phyloP scores from a whole-genome alignment of 2,113 vertebrate species.

The Trochalopteron elliotii region DNA sequence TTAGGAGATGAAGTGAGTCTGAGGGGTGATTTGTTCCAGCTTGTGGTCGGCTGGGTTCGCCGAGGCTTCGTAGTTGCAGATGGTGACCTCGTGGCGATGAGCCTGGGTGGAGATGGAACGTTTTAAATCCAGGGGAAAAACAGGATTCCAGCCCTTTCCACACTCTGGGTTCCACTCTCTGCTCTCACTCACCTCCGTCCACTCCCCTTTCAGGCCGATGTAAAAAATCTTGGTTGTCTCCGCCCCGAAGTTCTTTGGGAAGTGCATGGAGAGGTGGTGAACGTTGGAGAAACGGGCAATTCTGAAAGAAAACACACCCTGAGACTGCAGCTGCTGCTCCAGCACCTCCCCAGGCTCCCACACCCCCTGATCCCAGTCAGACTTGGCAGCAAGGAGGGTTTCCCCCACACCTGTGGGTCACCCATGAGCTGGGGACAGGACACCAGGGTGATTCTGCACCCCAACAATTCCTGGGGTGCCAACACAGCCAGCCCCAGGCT shows the following conservation, averaged over 20 bases:
- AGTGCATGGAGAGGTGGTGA: slow-evolving; percentile 91
- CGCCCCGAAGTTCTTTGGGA: slow-evolving; percentile 92
- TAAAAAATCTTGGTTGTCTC: slow-evolving; percentile 91
- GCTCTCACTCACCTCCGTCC: slow-evolving; percentile 81
- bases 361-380: rapidly evolving
- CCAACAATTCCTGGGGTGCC: rapidly evolving
- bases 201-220: slow-evolving; percentile 94
- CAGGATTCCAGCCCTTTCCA: too few species aligned
- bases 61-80: slow-evolving; percentile 94
- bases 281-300: slow-evolving; percentile 93
- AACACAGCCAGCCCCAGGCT: neutral
- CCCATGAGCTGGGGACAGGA: neutral
- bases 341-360: rapidly evolving
- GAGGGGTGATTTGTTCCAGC: slow-evolving; percentile 84
- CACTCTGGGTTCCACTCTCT: neutral
- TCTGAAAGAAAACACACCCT: slow-evolving; percentile 67
- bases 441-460: neutral
- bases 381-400: neutral
- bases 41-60: slow-evolving; percentile 95
- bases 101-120: slow-evolving; percentile 68
- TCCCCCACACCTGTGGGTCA: rapidly evolving
- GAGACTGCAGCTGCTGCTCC: neutral
- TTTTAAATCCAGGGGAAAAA: neutral
- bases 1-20: slow-evolving; percentile 94
- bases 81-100: slow-evolving; percentile 91